A percentile compares a stretch with the other conserved stretches of the same genome.
Conservation (phyloP, 1,140 invertebrate species). For the Pseudoatta argentina region DNA sequence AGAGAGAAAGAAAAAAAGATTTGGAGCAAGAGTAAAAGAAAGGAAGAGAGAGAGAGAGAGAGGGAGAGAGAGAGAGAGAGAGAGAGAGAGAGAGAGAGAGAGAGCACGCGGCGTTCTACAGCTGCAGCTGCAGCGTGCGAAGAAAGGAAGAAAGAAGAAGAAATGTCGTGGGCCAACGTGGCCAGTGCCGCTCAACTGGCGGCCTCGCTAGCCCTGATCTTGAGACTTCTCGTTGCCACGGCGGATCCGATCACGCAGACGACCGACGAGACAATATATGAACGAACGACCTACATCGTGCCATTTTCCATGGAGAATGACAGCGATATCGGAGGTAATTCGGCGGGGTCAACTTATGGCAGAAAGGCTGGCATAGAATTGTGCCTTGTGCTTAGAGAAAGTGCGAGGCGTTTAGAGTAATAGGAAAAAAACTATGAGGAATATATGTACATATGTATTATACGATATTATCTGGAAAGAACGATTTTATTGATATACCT, state of each 20-base stretch:
- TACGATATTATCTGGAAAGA: too few species aligned
- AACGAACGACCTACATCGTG: constrained; percentile 72
- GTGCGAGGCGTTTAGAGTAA: not conserved
- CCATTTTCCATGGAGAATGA: constrained; percentile 77
- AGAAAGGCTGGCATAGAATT: not conserved
- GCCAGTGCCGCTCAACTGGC: constrained; percentile 77
- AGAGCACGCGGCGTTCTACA: constrained; percentile 9
- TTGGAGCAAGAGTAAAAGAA: constrained; percentile 27
- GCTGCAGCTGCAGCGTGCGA: constrained; percentile 11
- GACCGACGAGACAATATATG: constrained; percentile 66
- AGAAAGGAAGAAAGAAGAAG: constrained; percentile 67
- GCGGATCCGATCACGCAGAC: constrained; percentile 67
- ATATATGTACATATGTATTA: not conserved
- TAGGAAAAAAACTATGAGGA: not conserved
- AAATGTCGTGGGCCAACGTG: constrained; percentile 80
- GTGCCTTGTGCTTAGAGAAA: not conserved
- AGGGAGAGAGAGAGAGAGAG: constrained; percentile 42
- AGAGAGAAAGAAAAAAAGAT: constrained; percentile 15
- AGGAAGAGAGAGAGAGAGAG: constrained; percentile 41
- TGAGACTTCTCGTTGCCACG: constrained; percentile 74
- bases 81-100: constrained; percentile 20
- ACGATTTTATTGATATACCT: too few species aligned
- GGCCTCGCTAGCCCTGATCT: constrained; percentile 75
- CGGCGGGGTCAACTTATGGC: not conserved
- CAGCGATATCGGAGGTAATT: constrained; percentile 80